Evolutionary conservation across 2,797 vertebrate genomes (phyloP), one percentile per base, ranked within the genome.

Genomic region (Danio albolineatus): DNA sequence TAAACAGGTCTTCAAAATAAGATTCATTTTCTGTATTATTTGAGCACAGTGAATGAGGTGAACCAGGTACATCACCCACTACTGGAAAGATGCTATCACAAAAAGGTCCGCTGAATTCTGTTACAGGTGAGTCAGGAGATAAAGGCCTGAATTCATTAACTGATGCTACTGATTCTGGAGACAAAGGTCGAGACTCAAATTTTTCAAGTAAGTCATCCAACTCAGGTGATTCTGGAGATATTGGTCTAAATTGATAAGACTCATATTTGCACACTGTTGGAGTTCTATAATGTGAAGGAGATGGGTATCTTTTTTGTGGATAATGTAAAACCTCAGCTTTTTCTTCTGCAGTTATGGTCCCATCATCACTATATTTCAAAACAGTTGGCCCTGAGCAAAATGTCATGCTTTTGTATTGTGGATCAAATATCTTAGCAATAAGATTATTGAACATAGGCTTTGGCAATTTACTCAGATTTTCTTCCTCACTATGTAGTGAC

Each of bases 391-490:
- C 89, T 65, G 62, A 78, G 6, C 19, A 76, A 41, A 88, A 91
- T 4, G 83, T 88, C 85, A 92, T 85, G 12, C 89, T 89, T 16
- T 71, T 80, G 79, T 91, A 93, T 48, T 91, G 92, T 76, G 88
- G 86, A 86, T 93, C 92, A 61, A 60, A 82, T 16, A 92, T 51
- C 78, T 92, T 88, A 83, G 90, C 87, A 56, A 92, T 90, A 49
- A 88, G 70, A 48, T 88, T 91, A 87, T 88, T 85, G 4, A 84
- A 36, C 6, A 90, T 89, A 81, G 78, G 78, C 43, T 79, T 4
- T 0, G 82, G 44, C 5, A 84, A 80, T 57, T 86, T 64, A 38
- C 38, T 17, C 1, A 14, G 4, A 12, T 5, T 21, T 57, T 60
- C n/a, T 41, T 79, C 49, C 36, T 46, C 10, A 21, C 19, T 21